Evolutionary conservation across 2,888 invertebrate genomes (phyloP).

Genomic region (Drosophila sordidula): DNA sequence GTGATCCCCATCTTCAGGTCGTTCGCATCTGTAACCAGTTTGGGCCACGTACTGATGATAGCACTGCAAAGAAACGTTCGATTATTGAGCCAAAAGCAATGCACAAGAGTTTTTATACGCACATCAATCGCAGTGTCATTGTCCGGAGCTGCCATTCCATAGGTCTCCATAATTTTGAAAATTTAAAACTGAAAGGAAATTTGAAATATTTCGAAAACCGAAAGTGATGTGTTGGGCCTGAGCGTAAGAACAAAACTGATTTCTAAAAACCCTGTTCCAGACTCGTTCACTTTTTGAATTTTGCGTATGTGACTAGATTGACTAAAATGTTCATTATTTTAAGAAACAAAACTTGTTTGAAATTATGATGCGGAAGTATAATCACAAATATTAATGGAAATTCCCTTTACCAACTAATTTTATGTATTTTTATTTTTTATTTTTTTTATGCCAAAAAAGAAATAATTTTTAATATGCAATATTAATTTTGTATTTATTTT

Average conservation of each 20-base stretch:
- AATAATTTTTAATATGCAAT: too few relatives aligned
- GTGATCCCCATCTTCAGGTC: slow-evolving; percentile 7
- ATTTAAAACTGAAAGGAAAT: slow-evolving; percentile 13
- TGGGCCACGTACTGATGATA: slow-evolving; percentile 11
- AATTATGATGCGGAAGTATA: too few relatives aligned
- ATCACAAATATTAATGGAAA: too few relatives aligned
- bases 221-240: slow-evolving; percentile 3
- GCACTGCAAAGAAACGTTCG: slow-evolving; percentile 1
- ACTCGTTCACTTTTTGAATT: neutral
- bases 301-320: slow-evolving; percentile 11
- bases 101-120: neutral
- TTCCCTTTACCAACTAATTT: too few relatives aligned
- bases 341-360: too few relatives aligned
- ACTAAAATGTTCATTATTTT: neutral
- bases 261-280: neutral
- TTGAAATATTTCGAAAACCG: slow-evolving; percentile 16
- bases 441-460: too few relatives aligned
- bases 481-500: too few relatives aligned
- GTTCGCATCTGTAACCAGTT: slow-evolving; percentile 17
- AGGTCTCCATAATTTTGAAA: slow-evolving; percentile 36
- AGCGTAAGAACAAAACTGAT: slow-evolving; percentile 9
- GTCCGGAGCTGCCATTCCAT: slow-evolving; percentile 31
- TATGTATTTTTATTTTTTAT: too few relatives aligned
- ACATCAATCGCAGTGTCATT: slow-evolving; percentile 23
- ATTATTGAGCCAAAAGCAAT: too few relatives aligned